Evolutionary conservation across 2,888 invertebrate genomes (phyloP), one percentile per base, ranked within the genome.

Genomic region (Archaeoteleia sp.): DNA sequence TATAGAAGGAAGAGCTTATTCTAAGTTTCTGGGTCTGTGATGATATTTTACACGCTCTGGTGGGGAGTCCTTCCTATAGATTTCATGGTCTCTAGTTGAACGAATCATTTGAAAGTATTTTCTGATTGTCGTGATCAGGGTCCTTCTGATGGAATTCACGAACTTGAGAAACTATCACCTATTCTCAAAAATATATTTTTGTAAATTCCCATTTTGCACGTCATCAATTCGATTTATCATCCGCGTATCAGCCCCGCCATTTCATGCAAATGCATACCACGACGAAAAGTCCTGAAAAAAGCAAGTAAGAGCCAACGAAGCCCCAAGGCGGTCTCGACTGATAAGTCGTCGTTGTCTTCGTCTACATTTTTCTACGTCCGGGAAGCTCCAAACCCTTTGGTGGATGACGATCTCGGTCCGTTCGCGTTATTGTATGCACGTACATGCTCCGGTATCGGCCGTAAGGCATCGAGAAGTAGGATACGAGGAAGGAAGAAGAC

Each of bases 311-410:
- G 14, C 51, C 62, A 12, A 27, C 6, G 17, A 34, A 32, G 35
- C 61, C 61, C 34, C 29, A 15, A 27, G 67, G 70, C 57, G 34
- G 20, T 13, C 13, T 10, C n/a, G 42, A 8, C 61, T 54, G 70
- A 71, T 71, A 71, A 71, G 65, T 61, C 35, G 43, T 55, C 37
- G 55, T 70, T 70, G 70, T 65, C 65, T 70, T 63, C 46, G 60
- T 25, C 57, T 25, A 42, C 55, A 51, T 63, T 67, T 67, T 51
- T 51, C 42, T 30, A 25, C 48, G 53, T 54, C 53, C 60, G 51
- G 43, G 14, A 10, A 20, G n/a, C 23, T 39, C 34, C n/a, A 10
- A 35, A 35, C 25, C 35, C 43, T 39, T 53, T 32, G 10, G 30
- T 25, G 46, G 34, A 27, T 10, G 53, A 53, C 40, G 46, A 49